Percentiles rank a stretch among this genome's conserved stretches.
Conservation (phyloP, 2,113 vertebrate species). For the Isurus oxyrinchus region DNA sequence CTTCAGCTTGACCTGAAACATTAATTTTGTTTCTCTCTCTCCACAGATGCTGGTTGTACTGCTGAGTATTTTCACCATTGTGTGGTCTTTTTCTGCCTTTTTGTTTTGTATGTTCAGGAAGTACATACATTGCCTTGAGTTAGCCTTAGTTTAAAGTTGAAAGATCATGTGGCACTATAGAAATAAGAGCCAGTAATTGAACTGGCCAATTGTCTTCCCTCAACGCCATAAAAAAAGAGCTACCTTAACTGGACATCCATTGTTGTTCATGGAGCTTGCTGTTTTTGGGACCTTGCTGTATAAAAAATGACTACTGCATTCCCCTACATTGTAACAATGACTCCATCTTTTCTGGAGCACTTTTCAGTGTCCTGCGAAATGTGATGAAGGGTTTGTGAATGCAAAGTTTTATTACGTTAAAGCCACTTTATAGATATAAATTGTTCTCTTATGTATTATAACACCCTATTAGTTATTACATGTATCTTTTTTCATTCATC, state of each 20-base stretch:
- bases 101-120: not conserved
- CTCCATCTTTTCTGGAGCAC: not conserved
- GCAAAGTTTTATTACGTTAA: not conserved
- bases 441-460: not conserved
- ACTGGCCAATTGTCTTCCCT: not conserved
- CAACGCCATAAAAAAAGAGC: too few species aligned
- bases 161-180: not conserved
- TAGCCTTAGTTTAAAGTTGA: not conserved
- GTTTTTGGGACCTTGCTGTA: not conserved
- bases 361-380: not conserved
- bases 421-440: not conserved
- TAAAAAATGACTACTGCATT: not conserved
- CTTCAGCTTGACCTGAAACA: too few species aligned
- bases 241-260: not conserved
- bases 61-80: too few species aligned
- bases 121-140: not conserved
- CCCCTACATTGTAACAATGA: not conserved
- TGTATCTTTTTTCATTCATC: conserved; percentile 39
- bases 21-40: too few species aligned
- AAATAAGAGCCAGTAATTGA: not conserved
- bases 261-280: not conserved
- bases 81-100: too few species aligned
- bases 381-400: not conserved
- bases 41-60: too few species aligned
- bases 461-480: not conserved